Conservation (phyloP, 2,888 invertebrate genomes). For the Cerceris rybyensis region DNA sequence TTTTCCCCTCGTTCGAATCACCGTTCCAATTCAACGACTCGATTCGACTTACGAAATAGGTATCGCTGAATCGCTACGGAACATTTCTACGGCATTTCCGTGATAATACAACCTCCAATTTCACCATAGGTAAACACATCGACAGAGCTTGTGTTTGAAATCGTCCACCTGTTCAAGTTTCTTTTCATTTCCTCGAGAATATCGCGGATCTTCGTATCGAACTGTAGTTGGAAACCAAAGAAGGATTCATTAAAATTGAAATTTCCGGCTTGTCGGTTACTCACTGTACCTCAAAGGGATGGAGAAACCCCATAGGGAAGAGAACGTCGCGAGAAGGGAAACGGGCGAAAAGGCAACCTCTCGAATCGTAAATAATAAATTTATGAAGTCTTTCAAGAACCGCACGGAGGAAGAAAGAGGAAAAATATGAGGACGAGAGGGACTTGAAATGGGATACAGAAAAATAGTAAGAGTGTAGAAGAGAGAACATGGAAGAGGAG, state of each 20-base stretch:
- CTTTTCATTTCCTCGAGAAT: not conserved
- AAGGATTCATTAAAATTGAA: constrained; percentile 29
- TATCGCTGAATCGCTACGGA: not conserved
- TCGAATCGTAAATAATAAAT: constrained; percentile 37
- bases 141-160: too few species aligned
- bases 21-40: too few species aligned
- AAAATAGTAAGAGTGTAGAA: too few species aligned
- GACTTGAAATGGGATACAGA: not conserved
- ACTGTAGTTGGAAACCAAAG: not conserved
- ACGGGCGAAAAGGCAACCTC: not conserved
- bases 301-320: not conserved
- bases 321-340: not conserved
- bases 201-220: constrained; percentile 14
- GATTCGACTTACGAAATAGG: not conserved
- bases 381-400: constrained; percentile 10
- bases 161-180: too few species aligned
- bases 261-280: constrained; percentile 20
- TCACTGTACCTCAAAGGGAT: constrained; percentile 14
- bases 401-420: not conserved
- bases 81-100: too few species aligned
- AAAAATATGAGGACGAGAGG: not conserved
- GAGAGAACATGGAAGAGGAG: not conserved
- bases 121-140: too few species aligned
- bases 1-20: too few species aligned
- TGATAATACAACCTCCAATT: too few species aligned